Evolutionary conservation across 2,888 invertebrate species (phyloP).

Genomic region (Erynnis tages): DNA sequence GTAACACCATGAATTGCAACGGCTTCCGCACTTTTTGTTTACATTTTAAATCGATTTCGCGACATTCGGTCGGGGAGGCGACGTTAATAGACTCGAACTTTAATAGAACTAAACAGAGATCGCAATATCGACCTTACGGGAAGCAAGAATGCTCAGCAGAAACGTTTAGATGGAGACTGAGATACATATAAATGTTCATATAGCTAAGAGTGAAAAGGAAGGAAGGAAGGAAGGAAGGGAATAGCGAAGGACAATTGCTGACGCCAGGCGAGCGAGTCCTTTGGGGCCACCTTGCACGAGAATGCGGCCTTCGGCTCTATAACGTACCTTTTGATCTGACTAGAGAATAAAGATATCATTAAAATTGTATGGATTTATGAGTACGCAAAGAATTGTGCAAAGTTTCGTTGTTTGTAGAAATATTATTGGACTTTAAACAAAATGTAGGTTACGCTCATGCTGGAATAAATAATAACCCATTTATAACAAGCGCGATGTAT

Average conservation of each 20-base stretch:
- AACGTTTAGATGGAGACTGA: conserved; percentile 7
- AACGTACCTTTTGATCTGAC: background rate
- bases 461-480: no score
- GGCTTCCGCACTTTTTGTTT: conserved; percentile 55
- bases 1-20: conserved; percentile 52
- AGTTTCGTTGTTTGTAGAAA: no score
- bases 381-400: no score
- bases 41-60: conserved; percentile 28
- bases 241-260: conserved; percentile 55
- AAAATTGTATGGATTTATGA: no score
- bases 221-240: conserved; percentile 41
- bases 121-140: conserved; percentile 4
- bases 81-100: background rate
- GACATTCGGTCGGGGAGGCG: background rate
- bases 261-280: conserved; percentile 55
- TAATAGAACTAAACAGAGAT: conserved; percentile 3
- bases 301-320: conserved; percentile 38
- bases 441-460: background rate
- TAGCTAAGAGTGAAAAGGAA: conserved; percentile 37
- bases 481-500: background rate
- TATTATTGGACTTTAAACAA: no score
- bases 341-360: background rate
- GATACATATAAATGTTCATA: conserved; percentile 25
- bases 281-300: conserved; percentile 50
- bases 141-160: background rate